Evolutionary conservation across 2,797 vertebrate species (phyloP).

Genomic region (Emydoidea blandingii): DNA sequence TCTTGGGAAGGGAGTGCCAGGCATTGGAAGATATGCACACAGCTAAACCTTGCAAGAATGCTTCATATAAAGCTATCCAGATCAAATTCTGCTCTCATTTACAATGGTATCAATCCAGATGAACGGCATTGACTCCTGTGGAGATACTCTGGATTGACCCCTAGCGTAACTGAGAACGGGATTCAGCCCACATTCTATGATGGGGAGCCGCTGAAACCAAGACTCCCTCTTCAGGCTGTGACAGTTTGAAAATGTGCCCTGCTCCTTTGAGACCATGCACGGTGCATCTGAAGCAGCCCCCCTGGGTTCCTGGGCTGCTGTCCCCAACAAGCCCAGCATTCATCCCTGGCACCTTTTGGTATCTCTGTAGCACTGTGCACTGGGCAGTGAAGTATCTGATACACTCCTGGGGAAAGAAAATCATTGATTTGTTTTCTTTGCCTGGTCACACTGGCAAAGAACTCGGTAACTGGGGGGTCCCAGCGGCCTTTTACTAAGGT

Average conservation of each 20-base stretch:
- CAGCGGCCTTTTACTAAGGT: accelerated
- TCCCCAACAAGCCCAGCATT: too few species aligned
- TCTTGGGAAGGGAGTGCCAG: background rate
- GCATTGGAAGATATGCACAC: accelerated
- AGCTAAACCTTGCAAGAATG: background rate
- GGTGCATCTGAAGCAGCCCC: background rate
- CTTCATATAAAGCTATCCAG: accelerated
- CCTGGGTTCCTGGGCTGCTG: background rate
- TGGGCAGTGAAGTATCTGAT: background rate
- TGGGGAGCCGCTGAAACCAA: background rate
- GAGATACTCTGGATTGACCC: background rate
- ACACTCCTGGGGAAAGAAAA: accelerated
- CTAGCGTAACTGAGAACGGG: background rate
- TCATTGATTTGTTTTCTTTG: background rate
- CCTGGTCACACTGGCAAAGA: accelerated
- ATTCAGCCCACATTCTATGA: background rate
- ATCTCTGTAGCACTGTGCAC: accelerated
- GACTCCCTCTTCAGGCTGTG: background rate
- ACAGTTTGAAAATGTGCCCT: accelerated
- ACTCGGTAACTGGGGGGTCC: background rate
- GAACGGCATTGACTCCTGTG: accelerated
- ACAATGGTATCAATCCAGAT: accelerated
- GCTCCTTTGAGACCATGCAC: accelerated
- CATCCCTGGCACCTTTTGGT: background rate
- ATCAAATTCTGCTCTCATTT: background rate